These are phyloP conservation scores for Meta bourneti DNA, from an alignment of 2,888 invertebrate species.

Conservation along the genomic window DNA sequence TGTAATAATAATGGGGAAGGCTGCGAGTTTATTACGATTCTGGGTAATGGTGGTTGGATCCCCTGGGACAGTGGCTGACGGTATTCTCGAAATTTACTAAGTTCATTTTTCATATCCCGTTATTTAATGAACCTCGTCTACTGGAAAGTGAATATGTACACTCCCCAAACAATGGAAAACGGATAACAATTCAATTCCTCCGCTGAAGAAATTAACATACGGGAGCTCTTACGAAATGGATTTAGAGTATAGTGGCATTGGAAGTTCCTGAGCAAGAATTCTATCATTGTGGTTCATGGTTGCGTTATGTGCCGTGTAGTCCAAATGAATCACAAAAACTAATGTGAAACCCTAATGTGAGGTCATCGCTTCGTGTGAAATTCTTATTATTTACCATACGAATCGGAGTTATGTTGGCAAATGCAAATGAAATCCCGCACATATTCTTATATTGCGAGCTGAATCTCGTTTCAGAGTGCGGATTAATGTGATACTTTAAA, in stretches of 20 bases:
- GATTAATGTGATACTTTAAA: not conserved
- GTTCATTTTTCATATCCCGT: conserved; percentile 58
- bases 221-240: not conserved
- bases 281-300: too few species aligned
- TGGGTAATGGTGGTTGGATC: conserved; percentile 53
- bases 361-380: too few species aligned
- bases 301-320: too few species aligned
- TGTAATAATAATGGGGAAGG: conserved; percentile 62
- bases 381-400: not conserved
- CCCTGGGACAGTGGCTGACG: conserved; percentile 12
- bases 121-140: conserved; percentile 58
- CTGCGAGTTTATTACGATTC: conserved; percentile 68
- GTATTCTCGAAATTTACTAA: conserved; percentile 54
- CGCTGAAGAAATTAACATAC: not conserved
- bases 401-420: not conserved
- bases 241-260: not conserved
- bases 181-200: conserved; percentile 35
- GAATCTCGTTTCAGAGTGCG: not conserved
- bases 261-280: not conserved
- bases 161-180: not conserved
- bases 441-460: not conserved
- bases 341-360: too few species aligned
- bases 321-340: too few species aligned
- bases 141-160: conserved; percentile 32
- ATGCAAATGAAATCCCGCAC: not conserved